Evolutionary conservation across 2,888 invertebrate species (phyloP), one percentile per base, ranked within the genome.

Genomic region (Didymodactylos carnosus): DNA sequence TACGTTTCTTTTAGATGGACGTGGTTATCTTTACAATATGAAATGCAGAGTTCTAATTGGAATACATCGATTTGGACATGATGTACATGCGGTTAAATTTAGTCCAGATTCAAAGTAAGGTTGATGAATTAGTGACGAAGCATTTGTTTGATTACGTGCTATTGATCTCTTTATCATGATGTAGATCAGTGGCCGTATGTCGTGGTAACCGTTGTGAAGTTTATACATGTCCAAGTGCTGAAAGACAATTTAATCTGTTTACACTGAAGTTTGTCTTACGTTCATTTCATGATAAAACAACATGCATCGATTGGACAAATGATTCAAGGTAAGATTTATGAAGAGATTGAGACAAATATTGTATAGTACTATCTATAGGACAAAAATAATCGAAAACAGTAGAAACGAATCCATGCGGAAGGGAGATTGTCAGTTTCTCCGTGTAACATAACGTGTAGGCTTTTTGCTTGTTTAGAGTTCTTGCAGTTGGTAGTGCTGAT

Each of bases 401-500:
- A n/a, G n/a, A n/a, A n/a, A n/a, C n/a, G n/a, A n/a, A n/a, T n/a
- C n/a, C n/a, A n/a, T n/a, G n/a, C n/a, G n/a, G n/a, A n/a, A n/a
- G n/a, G n/a, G n/a, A n/a, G n/a, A n/a, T 35, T 19, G n/a, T 11
- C 19, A 16, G n/a, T n/a, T n/a, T n/a, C n/a, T n/a, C n/a, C n/a
- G n/a, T n/a, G n/a, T n/a, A n/a, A n/a, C n/a, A n/a, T n/a, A n/a
- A n/a, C n/a, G n/a, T n/a, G n/a, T n/a, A n/a, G 19, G 35, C 23
- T 73, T 35, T 73, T 49, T 62, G 75, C 14, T 70, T 74, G 79
- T 80, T 41, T 77, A 86, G 86, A 80, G 86, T 93, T 46, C 83
- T 97, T 14, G 91, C 91, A n/a, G 89, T 91, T 13, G 94, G 94
- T 0, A 90, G 91, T 0, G 90, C 90, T 80, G 95, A 97, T 83